A percentile compares a stretch with the other conserved stretches of the same genome.
Evolutionary conservation across 2,888 invertebrate species (phyloP).

Genomic region (Allygus modestus): DNA sequence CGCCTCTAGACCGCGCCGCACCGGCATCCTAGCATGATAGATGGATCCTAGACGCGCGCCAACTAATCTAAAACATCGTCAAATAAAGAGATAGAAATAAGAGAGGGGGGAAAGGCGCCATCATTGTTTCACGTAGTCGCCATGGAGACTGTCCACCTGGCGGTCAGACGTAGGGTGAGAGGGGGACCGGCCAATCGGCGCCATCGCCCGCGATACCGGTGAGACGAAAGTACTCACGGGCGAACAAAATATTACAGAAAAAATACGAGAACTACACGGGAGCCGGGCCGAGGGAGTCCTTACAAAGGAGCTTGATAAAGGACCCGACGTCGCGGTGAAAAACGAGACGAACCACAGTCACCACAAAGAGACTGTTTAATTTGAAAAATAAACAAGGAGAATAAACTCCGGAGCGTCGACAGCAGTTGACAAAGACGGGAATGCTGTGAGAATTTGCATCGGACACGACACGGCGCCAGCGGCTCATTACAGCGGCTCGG

Average conservation of each 20-base stretch:
- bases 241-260: slow-evolving; percentile 55
- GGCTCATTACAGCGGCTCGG: slow-evolving; percentile 36
- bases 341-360: slow-evolving; percentile 36
- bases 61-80: slow-evolving; percentile 53
- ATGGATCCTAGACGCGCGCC: slow-evolving; percentile 34
- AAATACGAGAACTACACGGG: slow-evolving; percentile 29
- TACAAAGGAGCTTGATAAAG: slow-evolving; percentile 49
- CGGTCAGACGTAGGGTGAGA: slow-evolving; percentile 26
- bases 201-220: not conserved
- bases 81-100: slow-evolving; percentile 57
- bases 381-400: slow-evolving; percentile 54
- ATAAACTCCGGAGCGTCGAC: slow-evolving; percentile 46
- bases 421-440: slow-evolving; percentile 54
- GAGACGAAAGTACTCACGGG: not conserved
- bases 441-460: slow-evolving; percentile 57
- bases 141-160: slow-evolving; percentile 49
- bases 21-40: slow-evolving; percentile 1
- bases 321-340: slow-evolving; percentile 30
- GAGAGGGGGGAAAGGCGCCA: slow-evolving; percentile 52
- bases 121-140: slow-evolving; percentile 55
- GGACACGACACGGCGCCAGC: slow-evolving; percentile 51
- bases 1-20: not conserved
- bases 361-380: slow-evolving; percentile 56
- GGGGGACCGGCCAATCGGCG: not conserved
- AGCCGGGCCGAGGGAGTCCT: slow-evolving; percentile 9